These are phyloP conservation scores for human DNA, from an alignment of 2,113 vertebrate species.

Conservation along the genomic window DNA sequence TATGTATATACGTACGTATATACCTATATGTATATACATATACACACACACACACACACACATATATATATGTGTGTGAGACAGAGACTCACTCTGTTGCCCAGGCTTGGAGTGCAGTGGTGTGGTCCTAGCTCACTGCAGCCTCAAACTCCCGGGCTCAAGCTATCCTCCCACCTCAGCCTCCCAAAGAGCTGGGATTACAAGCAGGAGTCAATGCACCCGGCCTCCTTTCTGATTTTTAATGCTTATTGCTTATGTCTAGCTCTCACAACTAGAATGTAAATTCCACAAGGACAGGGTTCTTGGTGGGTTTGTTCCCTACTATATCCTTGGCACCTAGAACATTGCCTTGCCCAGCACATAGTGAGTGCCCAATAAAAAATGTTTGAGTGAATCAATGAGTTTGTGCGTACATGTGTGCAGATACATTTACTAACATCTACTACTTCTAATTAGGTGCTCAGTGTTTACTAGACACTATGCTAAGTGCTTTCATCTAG, in stretches of 20 bases:
- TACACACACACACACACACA: rapidly evolving
- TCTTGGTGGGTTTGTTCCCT: neutral
- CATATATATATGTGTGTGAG: neutral
- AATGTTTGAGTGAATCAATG: neutral
- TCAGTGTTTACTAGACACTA: neutral
- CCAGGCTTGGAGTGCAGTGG: neutral
- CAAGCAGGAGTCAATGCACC: neutral
- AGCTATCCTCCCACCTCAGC: neutral
- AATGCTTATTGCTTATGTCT: neutral
- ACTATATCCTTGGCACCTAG: neutral
- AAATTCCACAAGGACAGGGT: neutral
- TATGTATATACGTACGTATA: too few species aligned
- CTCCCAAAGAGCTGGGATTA: neutral
- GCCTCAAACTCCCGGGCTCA: neutral
- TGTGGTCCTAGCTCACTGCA: too few species aligned
- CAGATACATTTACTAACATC: neutral
- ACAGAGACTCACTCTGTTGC: neutral
- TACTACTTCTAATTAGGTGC: neutral
- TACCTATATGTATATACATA: too few species aligned
- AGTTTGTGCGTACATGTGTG: neutral
- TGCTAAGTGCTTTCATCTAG: neutral
- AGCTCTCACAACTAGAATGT: neutral
- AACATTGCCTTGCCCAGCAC: neutral
- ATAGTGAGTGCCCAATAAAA: neutral
- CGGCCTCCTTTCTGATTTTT: neutral